Base-by-base conservation (phyloP, 2,113 vertebrate species). In the Microcebus tavaratra region DNA sequence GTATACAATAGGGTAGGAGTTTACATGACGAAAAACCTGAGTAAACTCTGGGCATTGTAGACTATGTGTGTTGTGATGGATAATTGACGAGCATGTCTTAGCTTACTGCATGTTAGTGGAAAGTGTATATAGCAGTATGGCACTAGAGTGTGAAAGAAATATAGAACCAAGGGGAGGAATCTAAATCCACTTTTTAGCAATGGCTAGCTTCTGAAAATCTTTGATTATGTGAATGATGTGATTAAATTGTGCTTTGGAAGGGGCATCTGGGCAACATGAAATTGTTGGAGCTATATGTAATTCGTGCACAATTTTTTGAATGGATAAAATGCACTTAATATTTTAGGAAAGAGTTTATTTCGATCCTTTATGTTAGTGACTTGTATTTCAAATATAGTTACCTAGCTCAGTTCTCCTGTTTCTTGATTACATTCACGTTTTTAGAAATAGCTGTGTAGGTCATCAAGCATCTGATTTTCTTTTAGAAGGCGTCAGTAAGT, bases 381-480 rank as follows among this genome's bases (percentile, higher is more conserved):
- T 95, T 92, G 4, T 80, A 88, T 87, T 94, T 96, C 50, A 9
- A 92, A 87, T 92, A n/a, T 15, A 68, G 48, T 80, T 92, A 95
- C 31, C 68, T 73, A 80, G 39, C 76, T 92, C 23, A n/a, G 20
- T 34, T 86, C 57, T 65, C 59, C 18, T 17, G 15, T 29, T 90
- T 84, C 34, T 87, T 87, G 17, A 80, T 92, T 95, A 65, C 15
- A 83, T 45, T 91, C 15, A 68, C 34, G 17, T 70, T 90, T 94
- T 96, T 14, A 84, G 63, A 92, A 94, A 88, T 45, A 97, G 76
- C 81, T 95, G n/a, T 75, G 21, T 59, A 91, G 68, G 90, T 91
- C 87, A 95, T 79, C 8, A 18, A 42, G 31, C 10, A 83, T 14
- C 17, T 90, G 55, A 82, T 83, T 96, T 81, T 72, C 34, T 90